phyloP scores from a whole-genome alignment of 2,888 invertebrate genomes.

The Mythimna albipuncta region DNA sequence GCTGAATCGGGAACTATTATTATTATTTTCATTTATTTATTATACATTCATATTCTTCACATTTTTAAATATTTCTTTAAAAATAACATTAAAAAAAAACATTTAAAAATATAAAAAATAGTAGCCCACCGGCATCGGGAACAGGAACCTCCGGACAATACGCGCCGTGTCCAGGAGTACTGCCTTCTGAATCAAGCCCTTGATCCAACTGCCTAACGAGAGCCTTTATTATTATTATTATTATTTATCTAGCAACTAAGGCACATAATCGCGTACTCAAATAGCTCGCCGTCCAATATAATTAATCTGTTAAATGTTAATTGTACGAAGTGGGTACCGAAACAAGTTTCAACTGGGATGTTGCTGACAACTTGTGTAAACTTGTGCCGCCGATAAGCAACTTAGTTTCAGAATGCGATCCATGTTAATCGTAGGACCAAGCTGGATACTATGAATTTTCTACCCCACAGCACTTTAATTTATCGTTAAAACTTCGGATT shows the following conservation, averaged over 20 bases:
- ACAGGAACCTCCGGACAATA: too few species aligned
- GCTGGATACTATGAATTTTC: constrained; percentile 30
- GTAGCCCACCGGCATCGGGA: too few species aligned
- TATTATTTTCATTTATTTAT: too few species aligned
- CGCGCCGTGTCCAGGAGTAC: too few species aligned
- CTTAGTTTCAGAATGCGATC: constrained; percentile 49
- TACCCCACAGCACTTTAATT: constrained; percentile 20
- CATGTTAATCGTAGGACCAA: constrained; percentile 39
- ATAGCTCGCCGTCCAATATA: constrained; percentile 24
- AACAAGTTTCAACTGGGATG: constrained; percentile 50
- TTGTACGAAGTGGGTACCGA: constrained; percentile 41
- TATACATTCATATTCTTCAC: too few species aligned
- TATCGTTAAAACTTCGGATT: constrained; percentile 25
- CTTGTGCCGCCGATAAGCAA: constrained; percentile 55
- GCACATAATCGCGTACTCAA: neutral
- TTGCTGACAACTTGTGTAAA: constrained; percentile 59
- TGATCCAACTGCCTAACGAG: too few species aligned
- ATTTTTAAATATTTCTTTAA: too few species aligned
- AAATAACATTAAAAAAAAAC: too few species aligned
- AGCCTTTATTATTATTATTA: too few species aligned
- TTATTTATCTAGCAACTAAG: neutral
- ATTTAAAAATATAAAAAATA: too few species aligned
- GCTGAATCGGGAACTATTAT: too few species aligned
- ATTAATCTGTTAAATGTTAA: constrained; percentile 55
- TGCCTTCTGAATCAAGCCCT: too few species aligned